Percentiles rank a stretch among this genome's conserved stretches.
phyloP scores from a whole-genome alignment of 2,797 vertebrate genomes.

The Coreius guichenoti region DNA sequence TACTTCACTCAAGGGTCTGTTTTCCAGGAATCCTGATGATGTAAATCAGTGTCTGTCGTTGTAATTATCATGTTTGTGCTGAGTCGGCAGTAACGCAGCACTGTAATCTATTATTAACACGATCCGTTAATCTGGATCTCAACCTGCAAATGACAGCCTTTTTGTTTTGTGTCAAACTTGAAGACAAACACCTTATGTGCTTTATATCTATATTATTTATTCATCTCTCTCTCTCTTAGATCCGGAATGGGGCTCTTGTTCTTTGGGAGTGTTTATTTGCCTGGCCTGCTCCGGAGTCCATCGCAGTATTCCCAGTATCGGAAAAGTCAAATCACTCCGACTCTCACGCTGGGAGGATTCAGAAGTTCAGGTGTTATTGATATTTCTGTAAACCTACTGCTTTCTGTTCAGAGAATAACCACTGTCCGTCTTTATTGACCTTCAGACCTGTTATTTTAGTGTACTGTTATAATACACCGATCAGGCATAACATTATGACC shows the following conservation, averaged over 20 bases:
- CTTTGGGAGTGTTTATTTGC: slow-evolving; percentile 93
- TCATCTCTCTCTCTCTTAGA: slow-evolving; percentile 72
- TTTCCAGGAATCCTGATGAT: slow-evolving; percentile 7
- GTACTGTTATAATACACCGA: neutral
- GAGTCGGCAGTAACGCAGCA: neutral
- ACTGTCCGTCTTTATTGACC: neutral
- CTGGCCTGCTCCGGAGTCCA: slow-evolving; percentile 93
- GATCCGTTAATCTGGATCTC: neutral
- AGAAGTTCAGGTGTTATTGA: slow-evolving; percentile 85
- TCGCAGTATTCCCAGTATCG: slow-evolving; percentile 86
- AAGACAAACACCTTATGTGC: neutral
- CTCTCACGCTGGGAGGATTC: slow-evolving; percentile 91
- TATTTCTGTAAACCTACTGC: neutral
- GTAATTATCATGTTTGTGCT: neutral
- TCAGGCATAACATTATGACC: no score
- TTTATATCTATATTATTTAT: neutral
- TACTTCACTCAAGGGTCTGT: neutral
- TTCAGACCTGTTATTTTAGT: neutral
- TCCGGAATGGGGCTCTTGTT: slow-evolving; percentile 91
- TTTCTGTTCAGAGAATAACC: neutral
- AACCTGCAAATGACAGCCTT: neutral
- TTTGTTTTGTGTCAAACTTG: neutral
- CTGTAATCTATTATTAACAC: neutral
- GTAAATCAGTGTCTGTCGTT: neutral
- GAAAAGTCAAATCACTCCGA: slow-evolving; percentile 91